phyloP scores from a whole-genome alignment of 2,888 invertebrate species.

The Papilio elwesi region DNA sequence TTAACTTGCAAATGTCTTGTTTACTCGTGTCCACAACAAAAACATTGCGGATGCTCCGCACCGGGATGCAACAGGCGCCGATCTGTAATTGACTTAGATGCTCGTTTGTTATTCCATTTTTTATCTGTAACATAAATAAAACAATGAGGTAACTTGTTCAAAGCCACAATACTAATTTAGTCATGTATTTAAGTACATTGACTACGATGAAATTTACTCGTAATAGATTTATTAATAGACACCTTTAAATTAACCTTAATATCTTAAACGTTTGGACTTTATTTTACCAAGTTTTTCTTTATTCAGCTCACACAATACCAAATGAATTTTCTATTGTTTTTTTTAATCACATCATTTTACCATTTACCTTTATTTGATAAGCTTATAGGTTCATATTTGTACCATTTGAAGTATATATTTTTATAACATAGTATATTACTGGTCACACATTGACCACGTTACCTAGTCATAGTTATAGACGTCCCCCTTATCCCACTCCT shows the following conservation, averaged over 20 bases:
- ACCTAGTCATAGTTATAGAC: constrained; percentile 21
- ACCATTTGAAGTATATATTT: neutral
- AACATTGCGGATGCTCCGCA: constrained; percentile 21
- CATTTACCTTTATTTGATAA: neutral
- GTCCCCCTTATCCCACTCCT: constrained; percentile 26
- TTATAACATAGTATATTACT: neutral
- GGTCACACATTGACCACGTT: constrained; percentile 16
- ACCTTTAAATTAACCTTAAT: neutral
- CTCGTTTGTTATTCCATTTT: constrained; percentile 19
- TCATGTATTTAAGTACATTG: neutral
- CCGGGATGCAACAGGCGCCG: constrained; percentile 29
- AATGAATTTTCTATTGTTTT: neutral
- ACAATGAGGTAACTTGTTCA: neutral
- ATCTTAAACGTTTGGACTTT: neutral
- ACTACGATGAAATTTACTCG: neutral
- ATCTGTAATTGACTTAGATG: constrained; percentile 25
- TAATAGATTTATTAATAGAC: neutral
- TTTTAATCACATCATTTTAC: neutral
- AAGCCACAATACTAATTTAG: neutral
- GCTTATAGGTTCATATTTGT: neutral
- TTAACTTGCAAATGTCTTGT: constrained; percentile 40
- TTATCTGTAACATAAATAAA: constrained; percentile 8
- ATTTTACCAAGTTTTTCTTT: neutral
- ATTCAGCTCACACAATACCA: neutral
- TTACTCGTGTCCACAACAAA: constrained; percentile 27